Evolutionary conservation across 2,888 invertebrate genomes (phyloP).

Genomic region (Himalopsyche anomala): DNA sequence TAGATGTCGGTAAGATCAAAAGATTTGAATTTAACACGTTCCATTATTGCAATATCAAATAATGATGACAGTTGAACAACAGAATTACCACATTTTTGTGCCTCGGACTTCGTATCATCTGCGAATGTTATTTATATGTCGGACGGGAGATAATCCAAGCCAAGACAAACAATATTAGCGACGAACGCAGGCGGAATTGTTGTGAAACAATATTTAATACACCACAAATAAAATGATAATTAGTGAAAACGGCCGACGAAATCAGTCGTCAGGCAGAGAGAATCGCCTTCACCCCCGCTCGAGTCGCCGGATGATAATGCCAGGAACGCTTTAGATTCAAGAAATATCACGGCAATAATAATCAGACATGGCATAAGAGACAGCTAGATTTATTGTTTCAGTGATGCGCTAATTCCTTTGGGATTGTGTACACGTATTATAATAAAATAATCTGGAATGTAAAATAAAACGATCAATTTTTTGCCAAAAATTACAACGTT

Average conservation of each 20-base stretch:
- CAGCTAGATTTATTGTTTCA: neutral
- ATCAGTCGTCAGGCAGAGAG: constrained; percentile 14
- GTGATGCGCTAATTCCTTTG: neutral
- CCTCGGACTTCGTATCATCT: no score
- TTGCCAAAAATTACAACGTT: no score
- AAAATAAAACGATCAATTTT: no score
- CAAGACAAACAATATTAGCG: constrained; percentile 56
- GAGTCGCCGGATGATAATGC: neutral
- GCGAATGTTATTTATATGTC: neutral
- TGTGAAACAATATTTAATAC: constrained; percentile 10
- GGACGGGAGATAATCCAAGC: constrained; percentile 46
- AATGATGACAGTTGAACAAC: no score
- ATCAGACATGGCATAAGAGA: constrained; percentile 12
- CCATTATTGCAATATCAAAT: no score
- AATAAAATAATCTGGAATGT: no score
- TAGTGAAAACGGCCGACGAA: constrained; percentile 6
- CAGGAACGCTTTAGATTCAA: neutral
- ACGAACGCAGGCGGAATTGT: constrained; percentile 17
- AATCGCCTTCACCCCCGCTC: neutral
- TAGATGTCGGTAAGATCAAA: no score
- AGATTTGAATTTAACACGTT: no score
- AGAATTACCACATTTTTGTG: no score
- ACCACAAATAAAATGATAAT: constrained; percentile 41
- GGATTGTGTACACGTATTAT: no score
- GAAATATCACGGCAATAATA: neutral